phyloP scores from a whole-genome alignment of 2,888 invertebrate genomes.

The Rhorus exstirpatorius region DNA sequence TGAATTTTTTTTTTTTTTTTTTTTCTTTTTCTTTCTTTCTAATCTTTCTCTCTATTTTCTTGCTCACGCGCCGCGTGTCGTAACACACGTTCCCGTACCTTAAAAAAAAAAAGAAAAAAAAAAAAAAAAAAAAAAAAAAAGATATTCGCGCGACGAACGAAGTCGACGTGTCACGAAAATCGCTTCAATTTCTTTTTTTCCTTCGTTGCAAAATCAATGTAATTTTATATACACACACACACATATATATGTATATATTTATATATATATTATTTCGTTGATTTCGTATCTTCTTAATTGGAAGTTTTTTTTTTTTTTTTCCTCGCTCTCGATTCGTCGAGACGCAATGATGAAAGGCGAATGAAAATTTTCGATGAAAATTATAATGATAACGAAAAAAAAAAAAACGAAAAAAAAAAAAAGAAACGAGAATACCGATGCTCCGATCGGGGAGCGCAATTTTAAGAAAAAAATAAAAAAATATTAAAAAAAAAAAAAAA shows the following conservation, averaged over 20 bases:
- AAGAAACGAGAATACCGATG: conserved; percentile 33
- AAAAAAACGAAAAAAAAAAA: conserved; percentile 41
- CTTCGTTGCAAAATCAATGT: conserved; percentile 52
- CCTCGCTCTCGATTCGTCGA: conserved; percentile 42
- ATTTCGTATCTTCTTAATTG: conserved; percentile 49
- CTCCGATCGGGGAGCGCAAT: conserved; percentile 34
- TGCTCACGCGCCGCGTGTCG: conserved; percentile 85
- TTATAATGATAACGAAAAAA: conserved; percentile 22
- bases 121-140: conserved; percentile 62
- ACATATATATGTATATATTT: conserved; percentile 8
- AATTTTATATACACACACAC: conserved; percentile 31
- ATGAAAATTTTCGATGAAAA: conserved; percentile 31
- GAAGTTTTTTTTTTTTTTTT: too few relatives aligned
- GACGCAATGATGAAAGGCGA: conserved; percentile 28
- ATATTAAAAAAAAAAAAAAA: conserved; percentile 48
- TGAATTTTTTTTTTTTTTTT: too few relatives aligned
- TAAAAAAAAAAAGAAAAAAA: conserved; percentile 73
- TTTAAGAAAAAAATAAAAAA: conserved; percentile 33
- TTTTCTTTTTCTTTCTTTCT: too few relatives aligned
- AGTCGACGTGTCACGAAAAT: conserved; percentile 31
- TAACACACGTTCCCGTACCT: conserved; percentile 83
- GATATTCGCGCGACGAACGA: conserved; percentile 58
- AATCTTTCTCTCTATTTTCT: conserved; percentile 77
- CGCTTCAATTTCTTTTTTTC: conserved; percentile 20
- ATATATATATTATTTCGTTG: conserved; percentile 60